These are phyloP conservation scores for Carcinoscorpius rotundicauda DNA, from an alignment of 1,140 invertebrate species.

Conservation along the genomic window DNA sequence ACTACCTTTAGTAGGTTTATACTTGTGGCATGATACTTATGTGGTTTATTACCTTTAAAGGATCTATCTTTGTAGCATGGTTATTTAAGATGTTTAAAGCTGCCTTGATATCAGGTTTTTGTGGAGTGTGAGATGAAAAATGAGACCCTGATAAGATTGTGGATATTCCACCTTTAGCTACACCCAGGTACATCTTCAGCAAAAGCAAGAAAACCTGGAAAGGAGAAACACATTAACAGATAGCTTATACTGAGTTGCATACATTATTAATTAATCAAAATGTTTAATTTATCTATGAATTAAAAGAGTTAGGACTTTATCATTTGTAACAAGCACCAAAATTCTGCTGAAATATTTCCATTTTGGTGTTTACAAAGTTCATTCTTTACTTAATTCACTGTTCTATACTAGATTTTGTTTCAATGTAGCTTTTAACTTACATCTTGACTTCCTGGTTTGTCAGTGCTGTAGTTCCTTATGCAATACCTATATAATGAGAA, in stretches of 20 bases:
- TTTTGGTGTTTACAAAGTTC: no score
- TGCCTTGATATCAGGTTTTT: slow-evolving; percentile 55
- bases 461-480: slow-evolving; percentile 38
- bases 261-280: no score
- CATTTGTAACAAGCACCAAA: no score
- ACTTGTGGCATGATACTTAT: no score
- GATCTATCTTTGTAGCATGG: slow-evolving; percentile 68
- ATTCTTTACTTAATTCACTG: no score
- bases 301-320: no score
- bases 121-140: not conserved
- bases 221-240: slow-evolving; percentile 7
- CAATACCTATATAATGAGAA: slow-evolving; percentile 49
- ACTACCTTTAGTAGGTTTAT: no score
- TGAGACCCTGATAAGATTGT: not conserved
- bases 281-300: no score
- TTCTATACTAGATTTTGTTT: no score
- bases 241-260: no score
- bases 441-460: slow-evolving; percentile 39
- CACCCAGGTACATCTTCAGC: slow-evolving; percentile 41
- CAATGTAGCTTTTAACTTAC: slow-evolving; percentile 26
- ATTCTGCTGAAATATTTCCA: no score
- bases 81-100: slow-evolving; percentile 65
- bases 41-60: slow-evolving; percentile 43
- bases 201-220: slow-evolving; percentile 44
- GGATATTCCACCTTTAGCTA: slow-evolving; percentile 31